Base-by-base conservation (phyloP, 2,888 invertebrate species). In the Neoscelio sp. region DNA sequence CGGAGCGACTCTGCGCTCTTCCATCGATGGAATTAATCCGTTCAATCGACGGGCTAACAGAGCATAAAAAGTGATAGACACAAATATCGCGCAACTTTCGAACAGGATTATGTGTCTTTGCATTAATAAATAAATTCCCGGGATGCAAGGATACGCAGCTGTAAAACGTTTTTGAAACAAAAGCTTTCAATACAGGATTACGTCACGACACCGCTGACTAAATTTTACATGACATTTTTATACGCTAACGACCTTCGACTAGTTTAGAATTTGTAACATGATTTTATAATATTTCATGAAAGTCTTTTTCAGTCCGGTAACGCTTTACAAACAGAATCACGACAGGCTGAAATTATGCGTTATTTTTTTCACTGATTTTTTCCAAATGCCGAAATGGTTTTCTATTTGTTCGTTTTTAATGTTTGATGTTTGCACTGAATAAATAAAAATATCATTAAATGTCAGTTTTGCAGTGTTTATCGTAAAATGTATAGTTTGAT, bases 21-120 rank as follows among this genome's bases (percentile, higher is more conserved):
- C 33, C 48, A 68, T 76, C 75, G 38, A 38, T n/a, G 33, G 50
- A 73, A 50, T 70, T 77, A 73, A 78, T 71, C 64, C 62, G 60
- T 67, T 73, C 71, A 73, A 78, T 78, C 33, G 71, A 18, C 20
- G 40, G 12, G 28, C 17, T 40, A 12, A 62, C 28, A 68, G 20
- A 12, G 28, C 7, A n/a, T n/a, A 54, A 54, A 35, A 54, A 35
- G 13, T 28, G 7, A 1, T 33, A n/a, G n/a, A 18, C 12, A 48
- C 62, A 68, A 50, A 60, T 71, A 48, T 50, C 38, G 48, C 13
- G 8, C 17, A 65, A 77, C 65, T 71, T 71, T 70, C 10, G 12
- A 48, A 64, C 13, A 18, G 44, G 50, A 70, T 77, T 77, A 65
- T 56, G 13, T 15, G 56, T 68, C 70, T 71, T 71, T 38, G 46